Conservation (phyloP, 2,797 vertebrate species). For the Enteromius argenteus region DNA sequence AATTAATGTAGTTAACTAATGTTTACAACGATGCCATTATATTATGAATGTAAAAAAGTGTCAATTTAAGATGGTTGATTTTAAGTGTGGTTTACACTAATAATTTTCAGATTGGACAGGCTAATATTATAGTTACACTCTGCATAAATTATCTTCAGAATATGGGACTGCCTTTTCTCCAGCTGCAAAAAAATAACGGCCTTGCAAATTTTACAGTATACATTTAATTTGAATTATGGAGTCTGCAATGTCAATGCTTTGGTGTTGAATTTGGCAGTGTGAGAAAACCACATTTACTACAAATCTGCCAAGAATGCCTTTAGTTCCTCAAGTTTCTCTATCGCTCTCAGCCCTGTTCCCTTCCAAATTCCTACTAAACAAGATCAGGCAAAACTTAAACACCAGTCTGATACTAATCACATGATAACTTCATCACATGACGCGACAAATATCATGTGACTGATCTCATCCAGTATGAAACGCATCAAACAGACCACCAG, state of each 20-base stretch:
- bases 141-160: not conserved
- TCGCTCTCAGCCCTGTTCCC: not conserved
- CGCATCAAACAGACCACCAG: not conserved
- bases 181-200: not conserved
- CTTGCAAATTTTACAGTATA: not conserved
- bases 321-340: not conserved
- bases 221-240: not conserved
- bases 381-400: not conserved
- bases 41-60: not conserved
- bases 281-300: not conserved
- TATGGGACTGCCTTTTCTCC: not conserved
- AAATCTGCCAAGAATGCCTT: not conserved
- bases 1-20: not conserved
- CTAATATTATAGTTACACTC: not conserved
- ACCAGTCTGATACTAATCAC: constrained; percentile 10
- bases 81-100: not conserved
- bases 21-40: not conserved
- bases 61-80: not conserved
- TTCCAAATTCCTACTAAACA: not conserved
- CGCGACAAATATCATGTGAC: not conserved
- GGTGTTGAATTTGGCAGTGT: not conserved
- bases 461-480: not conserved
- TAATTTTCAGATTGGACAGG: not conserved
- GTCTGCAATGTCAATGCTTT: not conserved
- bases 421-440: constrained; percentile 16